Conservation (phyloP, 2,888 invertebrate genomes). For the Tholera decimalis region DNA sequence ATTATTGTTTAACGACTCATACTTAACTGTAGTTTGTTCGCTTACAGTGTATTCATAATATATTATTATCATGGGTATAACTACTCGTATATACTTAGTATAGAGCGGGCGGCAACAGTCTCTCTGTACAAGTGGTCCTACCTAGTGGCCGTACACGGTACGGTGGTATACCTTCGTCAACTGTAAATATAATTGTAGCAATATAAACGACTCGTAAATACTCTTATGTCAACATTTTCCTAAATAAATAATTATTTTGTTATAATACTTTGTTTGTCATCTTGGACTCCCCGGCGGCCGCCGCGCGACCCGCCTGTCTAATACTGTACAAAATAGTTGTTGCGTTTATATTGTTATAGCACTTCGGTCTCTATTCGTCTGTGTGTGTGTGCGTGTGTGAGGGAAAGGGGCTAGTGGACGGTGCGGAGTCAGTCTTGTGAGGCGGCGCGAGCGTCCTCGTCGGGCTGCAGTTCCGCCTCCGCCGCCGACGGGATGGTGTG, state of each 20-base stretch:
- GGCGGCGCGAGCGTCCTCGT: conserved; percentile 73
- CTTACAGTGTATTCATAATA: conserved; percentile 49
- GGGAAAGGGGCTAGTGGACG: conserved; percentile 40
- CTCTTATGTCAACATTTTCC: conserved; percentile 66
- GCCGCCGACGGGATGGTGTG: conserved; percentile 86
- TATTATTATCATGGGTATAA: conserved; percentile 47
- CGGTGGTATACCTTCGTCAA: conserved; percentile 57
- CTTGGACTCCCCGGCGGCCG: conserved; percentile 52
- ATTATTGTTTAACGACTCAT: conserved; percentile 48
- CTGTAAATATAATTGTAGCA: conserved; percentile 62
- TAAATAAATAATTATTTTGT: conserved; percentile 76
- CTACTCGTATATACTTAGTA: conserved; percentile 26
- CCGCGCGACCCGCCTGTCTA: conserved; percentile 65
- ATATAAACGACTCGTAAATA: conserved; percentile 66
- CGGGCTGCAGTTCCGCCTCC: conserved; percentile 79
- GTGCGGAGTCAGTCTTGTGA: conserved; percentile 51
- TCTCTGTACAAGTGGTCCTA: conserved; percentile 21
- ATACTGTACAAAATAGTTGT: conserved; percentile 78
- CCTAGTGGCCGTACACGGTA: conserved; percentile 65
- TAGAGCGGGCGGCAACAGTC: conserved; percentile 33
- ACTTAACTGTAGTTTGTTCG: conserved; percentile 55
- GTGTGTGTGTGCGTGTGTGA: conserved; percentile 11
- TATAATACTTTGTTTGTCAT: conserved; percentile 71
- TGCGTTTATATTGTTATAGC: conserved; percentile 20
- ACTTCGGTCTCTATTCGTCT: conserved; percentile 61